Percentiles rank a stretch among this genome's conserved stretches.
These are phyloP conservation scores for Cettia cetti DNA, from an alignment of 2,113 vertebrate species.

Conservation along the genomic window DNA sequence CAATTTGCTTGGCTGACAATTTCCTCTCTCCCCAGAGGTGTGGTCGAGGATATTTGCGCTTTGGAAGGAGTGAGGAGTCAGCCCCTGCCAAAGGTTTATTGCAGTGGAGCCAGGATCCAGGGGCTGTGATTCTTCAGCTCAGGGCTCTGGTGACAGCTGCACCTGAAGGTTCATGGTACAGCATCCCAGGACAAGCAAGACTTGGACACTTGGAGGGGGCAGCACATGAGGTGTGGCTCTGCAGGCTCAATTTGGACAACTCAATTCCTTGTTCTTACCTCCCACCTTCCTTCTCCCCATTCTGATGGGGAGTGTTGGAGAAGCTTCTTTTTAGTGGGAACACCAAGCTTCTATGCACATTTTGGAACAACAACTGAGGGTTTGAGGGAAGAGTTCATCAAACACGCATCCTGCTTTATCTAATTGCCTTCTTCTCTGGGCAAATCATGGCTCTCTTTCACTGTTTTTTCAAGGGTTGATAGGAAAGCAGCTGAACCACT, in stretches of 20 bases:
- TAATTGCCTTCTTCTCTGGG: background rate
- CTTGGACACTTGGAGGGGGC: background rate
- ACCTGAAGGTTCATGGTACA: accelerated
- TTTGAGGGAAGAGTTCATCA: background rate
- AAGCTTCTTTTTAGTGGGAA: background rate
- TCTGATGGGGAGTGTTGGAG: background rate
- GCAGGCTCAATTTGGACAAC: background rate
- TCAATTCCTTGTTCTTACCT: accelerated
- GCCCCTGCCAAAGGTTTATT: accelerated
- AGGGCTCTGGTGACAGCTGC: background rate
- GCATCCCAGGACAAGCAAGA: background rate
- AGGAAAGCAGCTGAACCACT: background rate
- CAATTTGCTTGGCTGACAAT: conserved; percentile 45
- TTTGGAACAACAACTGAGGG: background rate
- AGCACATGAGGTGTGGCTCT: background rate
- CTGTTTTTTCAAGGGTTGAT: background rate
- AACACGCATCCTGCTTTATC: background rate
- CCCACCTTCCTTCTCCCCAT: background rate
- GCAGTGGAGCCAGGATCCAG: background rate
- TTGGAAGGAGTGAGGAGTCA: background rate
- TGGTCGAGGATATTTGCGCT: background rate
- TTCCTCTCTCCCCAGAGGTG: background rate
- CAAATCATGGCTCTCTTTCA: background rate
- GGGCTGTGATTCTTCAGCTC: background rate
- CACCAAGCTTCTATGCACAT: background rate